Evolutionary conservation across 2,888 invertebrate species (phyloP).

Genomic region (Plebejus anna): DNA sequence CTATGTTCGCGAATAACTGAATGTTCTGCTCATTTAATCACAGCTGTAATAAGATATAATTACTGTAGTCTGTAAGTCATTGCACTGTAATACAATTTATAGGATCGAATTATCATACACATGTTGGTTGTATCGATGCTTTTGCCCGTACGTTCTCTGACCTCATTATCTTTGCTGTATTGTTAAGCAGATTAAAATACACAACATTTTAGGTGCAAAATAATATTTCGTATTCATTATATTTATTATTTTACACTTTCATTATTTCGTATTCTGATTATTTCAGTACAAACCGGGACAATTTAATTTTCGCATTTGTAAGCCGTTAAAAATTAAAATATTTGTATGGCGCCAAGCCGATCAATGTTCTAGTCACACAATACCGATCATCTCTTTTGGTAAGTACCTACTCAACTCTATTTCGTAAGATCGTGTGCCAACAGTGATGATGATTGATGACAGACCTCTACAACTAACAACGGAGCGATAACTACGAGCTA

Average conservation of each 20-base stretch:
- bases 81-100: slow-evolving; percentile 23
- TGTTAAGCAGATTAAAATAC: slow-evolving; percentile 28
- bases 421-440: slow-evolving; percentile 2
- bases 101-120: slow-evolving; percentile 21
- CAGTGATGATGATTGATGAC: slow-evolving; percentile 10
- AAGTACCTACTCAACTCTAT: not conserved
- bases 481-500: not conserved
- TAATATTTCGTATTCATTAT: not conserved
- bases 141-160: slow-evolving; percentile 16
- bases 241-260: not conserved
- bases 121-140: slow-evolving; percentile 17
- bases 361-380: not conserved
- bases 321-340: not conserved
- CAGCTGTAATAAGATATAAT: not conserved
- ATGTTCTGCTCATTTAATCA: not conserved
- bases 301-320: not conserved
- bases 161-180: slow-evolving; percentile 26
- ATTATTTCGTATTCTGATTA: not conserved
- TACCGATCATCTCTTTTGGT: not conserved
- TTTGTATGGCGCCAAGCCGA: not conserved
- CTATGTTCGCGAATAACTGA: not conserved
- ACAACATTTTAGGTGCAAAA: not conserved
- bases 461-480: slow-evolving; percentile 6
- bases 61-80: slow-evolving; percentile 1
- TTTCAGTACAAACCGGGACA: not conserved